Evolutionary conservation across 2,797 vertebrate species (phyloP), one percentile per base, ranked within the genome.

Genomic region (Poeciliopsis turneri): DNA sequence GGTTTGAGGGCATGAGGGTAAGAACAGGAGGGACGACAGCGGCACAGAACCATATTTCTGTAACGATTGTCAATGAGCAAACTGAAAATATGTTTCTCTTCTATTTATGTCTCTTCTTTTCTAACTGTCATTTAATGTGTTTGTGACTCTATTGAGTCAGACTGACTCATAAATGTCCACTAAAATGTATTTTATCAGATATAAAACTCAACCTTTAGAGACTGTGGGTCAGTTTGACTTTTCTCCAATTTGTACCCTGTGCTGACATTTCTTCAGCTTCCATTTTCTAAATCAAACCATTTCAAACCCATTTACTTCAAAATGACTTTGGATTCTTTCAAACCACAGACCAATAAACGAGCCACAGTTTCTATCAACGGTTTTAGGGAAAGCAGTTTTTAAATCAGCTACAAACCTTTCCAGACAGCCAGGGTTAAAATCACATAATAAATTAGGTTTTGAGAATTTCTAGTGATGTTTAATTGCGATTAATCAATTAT

Each of bases 1-100:
- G 98, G 82, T 99, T 99, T 93, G 98, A 99, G 96, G 98, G 98
- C 92, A 99, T 99, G 98, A 97, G 98, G 98, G 98, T 99, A 96
- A 98, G 97, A 88, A 64, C 39, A 36, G 5, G 1, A 51, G 74
- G 59, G 64, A 43, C n/a, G 75, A 78, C 55, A 1, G 25, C 2
- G 0, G 30, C 51, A 41, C 12, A 47, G 61, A 70, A 30, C 5
- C 7, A 4, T 30, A 23, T 30, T 51, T 7, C 77, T 15, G 41
- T 18, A 1, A 39, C 15, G 2, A 49, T 5, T 47, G 30, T 49
- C 69, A 59, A 25, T 69, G 46, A 57, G 74, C 45, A 51, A 74
- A 23, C 77, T 78, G 68, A 53, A 79, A 76, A 71, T 53, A 12
- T 36, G 16, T 7, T 70, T 28, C 13, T 71, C 39, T 43, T 69